phyloP scores from a whole-genome alignment of 2,113 vertebrate species.

The Noturus placidus region DNA sequence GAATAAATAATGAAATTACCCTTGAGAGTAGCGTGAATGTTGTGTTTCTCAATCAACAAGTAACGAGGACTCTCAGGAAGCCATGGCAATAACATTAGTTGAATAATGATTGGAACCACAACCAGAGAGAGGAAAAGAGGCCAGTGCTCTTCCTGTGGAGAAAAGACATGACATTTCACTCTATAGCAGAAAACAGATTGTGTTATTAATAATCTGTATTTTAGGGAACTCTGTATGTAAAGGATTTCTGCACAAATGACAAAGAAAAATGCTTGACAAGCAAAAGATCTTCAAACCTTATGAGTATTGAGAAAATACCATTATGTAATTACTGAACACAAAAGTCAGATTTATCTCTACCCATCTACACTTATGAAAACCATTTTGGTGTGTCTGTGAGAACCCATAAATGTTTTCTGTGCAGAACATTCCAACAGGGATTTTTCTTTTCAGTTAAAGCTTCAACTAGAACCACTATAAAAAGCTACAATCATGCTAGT shows the following conservation, averaged over 20 bases:
- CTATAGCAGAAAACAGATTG: background rate
- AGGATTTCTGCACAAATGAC: background rate
- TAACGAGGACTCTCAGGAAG: constrained; percentile 90
- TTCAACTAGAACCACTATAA: background rate
- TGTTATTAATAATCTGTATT: background rate
- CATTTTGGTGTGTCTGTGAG: background rate
- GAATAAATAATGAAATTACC: constrained; percentile 65
- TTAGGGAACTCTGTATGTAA: background rate
- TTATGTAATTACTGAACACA: background rate
- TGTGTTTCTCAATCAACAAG: constrained; percentile 82
- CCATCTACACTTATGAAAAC: background rate
- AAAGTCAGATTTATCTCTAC: background rate
- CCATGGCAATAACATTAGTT: constrained; percentile 83
- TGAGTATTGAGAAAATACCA: background rate
- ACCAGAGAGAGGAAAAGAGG: constrained; percentile 80
- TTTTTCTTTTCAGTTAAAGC: background rate
- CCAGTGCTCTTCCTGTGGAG: constrained; percentile 81
- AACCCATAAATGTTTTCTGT: background rate
- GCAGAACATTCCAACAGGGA: background rate
- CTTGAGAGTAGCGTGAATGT: constrained; percentile 72
- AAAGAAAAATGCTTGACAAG: background rate
- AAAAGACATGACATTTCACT: background rate
- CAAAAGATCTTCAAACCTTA: background rate
- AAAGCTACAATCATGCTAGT: background rate
- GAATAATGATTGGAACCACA: constrained; percentile 76